Evolutionary conservation across 2,113 vertebrate species (phyloP).

Genomic region (Charina bottae): DNA sequence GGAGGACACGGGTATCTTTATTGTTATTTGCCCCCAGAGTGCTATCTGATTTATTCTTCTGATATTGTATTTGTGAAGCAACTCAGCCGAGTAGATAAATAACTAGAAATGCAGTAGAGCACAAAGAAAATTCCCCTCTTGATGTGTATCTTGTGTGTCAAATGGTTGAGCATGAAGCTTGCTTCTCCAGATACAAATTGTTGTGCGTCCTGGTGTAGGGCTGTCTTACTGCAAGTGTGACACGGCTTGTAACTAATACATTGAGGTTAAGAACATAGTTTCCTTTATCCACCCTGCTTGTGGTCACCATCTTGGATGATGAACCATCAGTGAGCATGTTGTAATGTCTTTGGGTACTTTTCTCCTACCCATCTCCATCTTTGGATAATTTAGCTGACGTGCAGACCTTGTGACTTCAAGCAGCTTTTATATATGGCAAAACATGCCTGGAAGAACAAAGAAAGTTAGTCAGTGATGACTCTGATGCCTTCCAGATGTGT

Average conservation of each 20-base stretch:
- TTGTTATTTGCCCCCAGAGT: not conserved
- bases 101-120: not conserved
- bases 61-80: not conserved
- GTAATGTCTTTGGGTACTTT: too few relatives aligned
- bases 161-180: not conserved
- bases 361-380: not conserved
- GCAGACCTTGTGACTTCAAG: not conserved
- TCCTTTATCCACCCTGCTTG: not conserved
- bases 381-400: not conserved
- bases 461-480: not conserved
- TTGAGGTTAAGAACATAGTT: not conserved
- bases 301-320: not conserved
- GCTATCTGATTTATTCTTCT: not conserved
- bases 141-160: not conserved
- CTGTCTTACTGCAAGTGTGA: not conserved
- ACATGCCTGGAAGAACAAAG: not conserved
- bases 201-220: not conserved
- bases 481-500: too few relatives aligned
- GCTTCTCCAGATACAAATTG: too few relatives aligned
- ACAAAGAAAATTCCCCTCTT: too few relatives aligned
- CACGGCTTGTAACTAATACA: not conserved
- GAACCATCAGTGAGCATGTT: not conserved
- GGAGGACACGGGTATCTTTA: not conserved
- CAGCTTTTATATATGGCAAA: not conserved
- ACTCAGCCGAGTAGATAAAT: not conserved